Base-by-base conservation (phyloP, 1,140 invertebrate species). In the Drosophila nigromelanica region DNA sequence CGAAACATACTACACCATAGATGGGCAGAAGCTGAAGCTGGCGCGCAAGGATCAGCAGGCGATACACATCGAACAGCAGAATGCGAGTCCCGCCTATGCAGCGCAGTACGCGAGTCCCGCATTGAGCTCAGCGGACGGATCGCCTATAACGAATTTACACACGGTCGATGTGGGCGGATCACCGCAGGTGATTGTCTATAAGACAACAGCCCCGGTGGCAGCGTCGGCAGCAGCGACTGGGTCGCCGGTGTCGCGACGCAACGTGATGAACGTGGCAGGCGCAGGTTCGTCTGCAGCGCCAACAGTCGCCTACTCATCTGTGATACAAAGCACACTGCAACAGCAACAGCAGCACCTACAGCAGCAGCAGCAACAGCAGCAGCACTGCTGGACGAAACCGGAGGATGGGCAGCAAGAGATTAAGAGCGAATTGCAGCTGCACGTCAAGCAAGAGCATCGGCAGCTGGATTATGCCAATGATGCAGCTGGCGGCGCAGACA, bases 241-340 rank as follows among this genome's bases (percentile, higher is more conserved):
- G 43, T 77, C 90, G 15, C 82, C 90, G 39, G 70, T 90, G 15
- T 60, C 85, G 27, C 80, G 90, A 42, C 90, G 90, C 24, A 62
- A 76, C 35, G 83, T 79, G 35, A 68, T 77, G 59, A 87, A 85
- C 58, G 69, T 81, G 77, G 71, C 90, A 78, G 80, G 86, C 86
- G 90, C 90, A 67, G 87, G 86, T 62, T 89, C 90, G 83, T 87
- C 90, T 79, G 86, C 76, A 18, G 64, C 83, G 40, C 76, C 83
- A 63, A 78, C 90, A 42, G 90, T 91, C 42, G 90, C 90, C 50
- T 91, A 91, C 66, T 90, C 90, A 78, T 91, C 90, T 91, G 90
- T 91, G 90, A 91, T 91, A 91, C 90, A 91, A 90, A 90, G 90
- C 62, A 91, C 90, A 50, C 69, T 89, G 68, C 90, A 90, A 33